A percentile compares a stretch with the other conserved stretches of the same genome.
These are phyloP conservation scores for Nothobranchius furzeri DNA, from an alignment of 2,113 vertebrate genomes.

Conservation along the genomic window DNA sequence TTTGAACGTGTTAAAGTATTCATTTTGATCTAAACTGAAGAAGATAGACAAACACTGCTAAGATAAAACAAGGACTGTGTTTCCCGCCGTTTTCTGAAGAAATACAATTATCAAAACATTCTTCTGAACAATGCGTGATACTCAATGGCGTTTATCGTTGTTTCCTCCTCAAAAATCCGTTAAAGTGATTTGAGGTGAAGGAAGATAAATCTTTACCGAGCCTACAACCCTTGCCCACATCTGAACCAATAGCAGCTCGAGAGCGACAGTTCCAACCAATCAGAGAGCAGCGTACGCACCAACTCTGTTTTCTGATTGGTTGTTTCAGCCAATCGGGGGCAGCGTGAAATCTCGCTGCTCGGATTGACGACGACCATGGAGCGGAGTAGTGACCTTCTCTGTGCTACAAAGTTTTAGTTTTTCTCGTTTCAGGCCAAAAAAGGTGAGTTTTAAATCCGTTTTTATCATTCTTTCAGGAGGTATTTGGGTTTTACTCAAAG, in stretches of 20 bases:
- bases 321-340: too few relatives aligned
- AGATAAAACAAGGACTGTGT: too few relatives aligned
- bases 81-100: too few relatives aligned
- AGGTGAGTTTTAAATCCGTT: constrained; percentile 40
- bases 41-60: too few relatives aligned
- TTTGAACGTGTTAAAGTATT: too few relatives aligned
- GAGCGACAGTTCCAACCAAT: constrained; percentile 53
- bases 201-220: constrained; percentile 50
- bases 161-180: constrained; percentile 10
- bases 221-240: constrained; percentile 17
- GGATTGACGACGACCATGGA: constrained; percentile 57
- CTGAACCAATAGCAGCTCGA: constrained; percentile 54
- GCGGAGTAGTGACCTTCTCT: constrained; percentile 35
- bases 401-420: constrained; percentile 50
- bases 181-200: constrained; percentile 53
- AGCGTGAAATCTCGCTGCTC: neutral
- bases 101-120: neutral
- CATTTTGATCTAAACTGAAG: too few relatives aligned
- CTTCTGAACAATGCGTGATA: neutral
- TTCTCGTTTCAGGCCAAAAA: constrained; percentile 3
- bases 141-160: neutral
- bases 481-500: accelerated
- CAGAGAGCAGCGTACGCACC: constrained; percentile 38
- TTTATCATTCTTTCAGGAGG: accelerated
- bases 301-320: constrained; percentile 15